These are phyloP conservation scores for Colostygia pectinataria DNA, from an alignment of 2,888 invertebrate species.

Conservation along the genomic window DNA sequence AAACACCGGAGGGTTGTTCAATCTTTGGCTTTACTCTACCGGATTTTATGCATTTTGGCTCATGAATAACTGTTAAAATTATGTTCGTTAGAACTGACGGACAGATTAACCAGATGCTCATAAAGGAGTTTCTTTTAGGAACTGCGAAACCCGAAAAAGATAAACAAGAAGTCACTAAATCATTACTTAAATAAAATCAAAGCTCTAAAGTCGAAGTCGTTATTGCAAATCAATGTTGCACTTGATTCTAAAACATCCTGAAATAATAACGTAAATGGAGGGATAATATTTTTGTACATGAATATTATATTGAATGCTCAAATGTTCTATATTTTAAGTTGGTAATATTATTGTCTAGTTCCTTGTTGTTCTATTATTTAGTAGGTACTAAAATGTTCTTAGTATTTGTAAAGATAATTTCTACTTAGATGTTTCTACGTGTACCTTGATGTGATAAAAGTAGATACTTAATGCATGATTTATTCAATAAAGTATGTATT, in stretches of 20 bases:
- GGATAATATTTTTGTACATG: slow-evolving; percentile 76
- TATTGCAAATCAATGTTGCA: slow-evolving; percentile 30
- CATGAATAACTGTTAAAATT: too few relatives aligned
- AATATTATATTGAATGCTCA: slow-evolving; percentile 77
- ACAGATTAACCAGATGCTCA: too few relatives aligned
- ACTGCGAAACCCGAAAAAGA: too few relatives aligned
- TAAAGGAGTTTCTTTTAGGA: too few relatives aligned
- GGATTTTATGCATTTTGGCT: too few relatives aligned
- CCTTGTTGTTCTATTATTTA: slow-evolving; percentile 70
- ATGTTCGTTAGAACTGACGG: too few relatives aligned
- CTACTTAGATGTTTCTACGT: slow-evolving; percentile 50
- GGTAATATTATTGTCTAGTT: slow-evolving; percentile 74
- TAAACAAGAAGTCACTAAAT: slow-evolving; percentile 10
- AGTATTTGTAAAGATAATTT: slow-evolving; percentile 9
- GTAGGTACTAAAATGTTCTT: slow-evolving; percentile 38
- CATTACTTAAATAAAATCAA: slow-evolving; percentile 32
- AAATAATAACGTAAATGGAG: slow-evolving; percentile 53
- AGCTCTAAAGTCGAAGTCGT: slow-evolving; percentile 27
- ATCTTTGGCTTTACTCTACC: too few relatives aligned
- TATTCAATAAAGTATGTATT: slow-evolving; percentile 62
- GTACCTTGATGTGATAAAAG: slow-evolving; percentile 79
- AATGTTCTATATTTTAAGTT: slow-evolving; percentile 77
- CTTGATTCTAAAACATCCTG: slow-evolving; percentile 49
- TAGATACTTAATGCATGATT: slow-evolving; percentile 65
- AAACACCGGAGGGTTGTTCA: too few relatives aligned